Base-by-base conservation (phyloP, 2,888 invertebrate genomes). In the Capitulum mitella region DNA sequence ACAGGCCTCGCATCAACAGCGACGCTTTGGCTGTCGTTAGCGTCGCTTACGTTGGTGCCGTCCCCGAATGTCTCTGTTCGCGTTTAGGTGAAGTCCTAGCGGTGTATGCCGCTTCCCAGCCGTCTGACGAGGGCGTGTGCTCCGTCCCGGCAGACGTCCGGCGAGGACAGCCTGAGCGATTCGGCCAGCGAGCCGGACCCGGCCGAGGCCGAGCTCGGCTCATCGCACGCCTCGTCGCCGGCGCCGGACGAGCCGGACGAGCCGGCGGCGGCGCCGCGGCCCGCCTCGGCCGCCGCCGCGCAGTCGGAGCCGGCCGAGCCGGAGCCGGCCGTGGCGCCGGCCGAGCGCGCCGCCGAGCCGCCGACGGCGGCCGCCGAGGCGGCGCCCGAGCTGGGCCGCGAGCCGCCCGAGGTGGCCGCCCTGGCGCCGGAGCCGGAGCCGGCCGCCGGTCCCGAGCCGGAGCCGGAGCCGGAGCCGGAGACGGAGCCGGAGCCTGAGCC, bases 131-230 rank as follows among this genome's bases (percentile, higher is more conserved):
- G n/a, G n/a, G n/a, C n/a, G n/a, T n/a, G n/a, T n/a, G n/a, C n/a
- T n/a, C n/a, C n/a, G n/a, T n/a, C n/a, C 58, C 1, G 58, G 16
- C 70, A 70, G 70, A 40, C 70, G 1, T 70, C 70, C 0, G 37
- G 29, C 26, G 70, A 70, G 26, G 70, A 70, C 70, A 70, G 70
- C n/a, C n/a, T 70, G 22, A 70, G 70, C 70, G 70, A 70, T 40
- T 40, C 37, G 37, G 40, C 70, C 37, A 70, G 70, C 40, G 70
- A 70, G 40, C 70, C 5, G 37, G 70, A 70, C 37, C 37, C 40
- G 1, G 70, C 70, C 40, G 70, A 70, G 6, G 40, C 26, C 12
- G 70, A 40, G 37, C 64, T 16, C 19, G 37, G 26, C 37, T 70
- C 70, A 0, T 70, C 70, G 0, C 70, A 26, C 70, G 40, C 70